Evolutionary conservation across 2,797 vertebrate genomes (phyloP).

Genomic region (Thripadectes ignobilis): DNA sequence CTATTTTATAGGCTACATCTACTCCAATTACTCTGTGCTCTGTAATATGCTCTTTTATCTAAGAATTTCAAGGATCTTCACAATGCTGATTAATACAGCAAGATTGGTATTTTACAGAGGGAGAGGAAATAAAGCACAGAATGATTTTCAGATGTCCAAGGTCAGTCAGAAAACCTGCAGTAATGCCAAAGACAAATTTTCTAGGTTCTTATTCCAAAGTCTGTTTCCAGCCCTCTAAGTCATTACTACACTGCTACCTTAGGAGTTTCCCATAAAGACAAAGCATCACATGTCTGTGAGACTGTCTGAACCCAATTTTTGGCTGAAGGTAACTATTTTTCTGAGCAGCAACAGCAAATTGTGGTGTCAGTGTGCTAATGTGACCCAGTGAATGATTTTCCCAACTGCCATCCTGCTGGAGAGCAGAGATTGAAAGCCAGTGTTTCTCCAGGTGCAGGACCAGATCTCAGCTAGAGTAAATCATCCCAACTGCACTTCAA

Average conservation of each 20-base stretch:
- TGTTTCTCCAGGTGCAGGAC: constrained; percentile 20
- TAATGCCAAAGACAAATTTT: constrained; percentile 40
- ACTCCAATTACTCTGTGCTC: neutral
- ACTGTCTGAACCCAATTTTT: constrained; percentile 46
- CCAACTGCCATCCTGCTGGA: neutral
- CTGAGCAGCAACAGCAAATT: constrained; percentile 47
- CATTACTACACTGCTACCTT: neutral
- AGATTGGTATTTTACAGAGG: neutral
- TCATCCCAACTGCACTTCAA: neutral
- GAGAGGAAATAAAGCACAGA: constrained; percentile 30
- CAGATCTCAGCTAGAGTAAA: constrained; percentile 31
- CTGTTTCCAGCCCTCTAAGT: constrained; percentile 38
- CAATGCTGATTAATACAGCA: constrained; percentile 37
- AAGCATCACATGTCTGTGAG: constrained; percentile 1
- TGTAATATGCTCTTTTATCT: constrained; percentile 25
- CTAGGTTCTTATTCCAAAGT: constrained; percentile 1
- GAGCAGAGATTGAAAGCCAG: constrained; percentile 22
- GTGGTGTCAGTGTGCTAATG: constrained; percentile 28
- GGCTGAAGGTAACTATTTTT: constrained; percentile 57
- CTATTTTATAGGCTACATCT: neutral
- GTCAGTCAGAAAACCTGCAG: constrained; percentile 44
- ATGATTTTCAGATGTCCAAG: constrained; percentile 41
- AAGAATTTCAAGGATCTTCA: constrained; percentile 41
- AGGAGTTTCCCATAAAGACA: constrained; percentile 27
- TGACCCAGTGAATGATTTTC: constrained; percentile 32